Percentiles rank a stretch among this genome's conserved stretches.
These are phyloP conservation scores for Aleiodes sp. DNA, from an alignment of 1,140 invertebrate genomes.

Conservation along the genomic window DNA sequence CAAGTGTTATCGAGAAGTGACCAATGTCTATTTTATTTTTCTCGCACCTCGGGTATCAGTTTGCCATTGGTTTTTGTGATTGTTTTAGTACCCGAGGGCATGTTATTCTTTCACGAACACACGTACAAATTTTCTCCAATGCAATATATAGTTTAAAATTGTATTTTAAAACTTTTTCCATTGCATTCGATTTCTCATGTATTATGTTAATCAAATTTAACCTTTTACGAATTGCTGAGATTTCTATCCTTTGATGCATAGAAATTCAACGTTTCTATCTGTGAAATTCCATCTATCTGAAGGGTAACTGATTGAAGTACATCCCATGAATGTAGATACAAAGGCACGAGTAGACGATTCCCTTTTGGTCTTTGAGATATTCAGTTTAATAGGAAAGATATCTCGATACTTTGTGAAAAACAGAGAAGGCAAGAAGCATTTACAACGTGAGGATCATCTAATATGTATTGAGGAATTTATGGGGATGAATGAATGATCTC, in stretches of 20 bases:
- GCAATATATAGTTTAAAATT: neutral
- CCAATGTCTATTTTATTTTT: neutral
- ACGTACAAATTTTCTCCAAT: neutral
- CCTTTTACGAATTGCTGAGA: neutral
- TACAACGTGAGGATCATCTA: neutral
- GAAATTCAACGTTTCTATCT: neutral
- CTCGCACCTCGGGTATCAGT: too few relatives aligned
- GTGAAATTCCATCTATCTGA: neutral
- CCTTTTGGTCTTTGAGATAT: neutral
- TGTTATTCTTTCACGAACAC: neutral
- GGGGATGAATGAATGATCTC: neutral
- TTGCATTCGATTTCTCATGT: too few relatives aligned
- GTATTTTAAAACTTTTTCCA: neutral
- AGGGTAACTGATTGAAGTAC: neutral
- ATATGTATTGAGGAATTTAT: neutral
- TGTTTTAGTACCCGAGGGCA: neutral
- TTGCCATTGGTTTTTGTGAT: neutral
- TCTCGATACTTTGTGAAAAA: too few relatives aligned
- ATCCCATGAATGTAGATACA: neutral
- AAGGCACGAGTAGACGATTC: neutral
- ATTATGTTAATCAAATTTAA: too few relatives aligned
- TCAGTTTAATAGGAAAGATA: constrained; percentile 7
- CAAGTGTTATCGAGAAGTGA: neutral
- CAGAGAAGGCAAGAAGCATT: neutral
- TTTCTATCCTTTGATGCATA: neutral